Percentiles rank a stretch among this genome's conserved stretches.
phyloP scores from a whole-genome alignment of 2,888 invertebrate genomes.

The Mellilla xanthometata region DNA sequence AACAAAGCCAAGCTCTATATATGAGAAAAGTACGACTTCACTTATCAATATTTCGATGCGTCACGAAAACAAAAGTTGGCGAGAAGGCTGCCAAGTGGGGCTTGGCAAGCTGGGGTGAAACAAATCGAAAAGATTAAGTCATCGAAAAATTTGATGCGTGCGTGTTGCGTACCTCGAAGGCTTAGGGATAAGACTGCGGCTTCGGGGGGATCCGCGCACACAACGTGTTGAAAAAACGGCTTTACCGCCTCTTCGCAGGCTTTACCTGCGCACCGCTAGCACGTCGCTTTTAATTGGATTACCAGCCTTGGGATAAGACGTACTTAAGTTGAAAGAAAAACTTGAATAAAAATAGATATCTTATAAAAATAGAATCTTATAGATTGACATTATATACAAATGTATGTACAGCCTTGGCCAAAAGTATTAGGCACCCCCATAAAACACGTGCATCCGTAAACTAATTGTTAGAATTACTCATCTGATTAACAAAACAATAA shows the following conservation, averaged over 20 bases:
- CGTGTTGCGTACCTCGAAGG: conserved; percentile 46
- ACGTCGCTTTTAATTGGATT: conserved; percentile 29
- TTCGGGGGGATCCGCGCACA: conserved; percentile 23
- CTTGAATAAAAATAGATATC: too few relatives aligned
- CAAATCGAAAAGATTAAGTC: conserved; percentile 55
- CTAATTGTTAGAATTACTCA: too few relatives aligned
- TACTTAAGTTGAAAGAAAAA: too few relatives aligned
- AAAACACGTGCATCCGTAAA: too few relatives aligned
- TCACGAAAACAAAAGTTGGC: conserved; percentile 11
- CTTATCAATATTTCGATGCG: conserved; percentile 12
- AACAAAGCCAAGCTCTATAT: conserved; percentile 4
- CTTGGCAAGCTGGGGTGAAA: conserved; percentile 34
- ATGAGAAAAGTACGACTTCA: conserved; percentile 10
- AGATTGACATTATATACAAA: too few relatives aligned
- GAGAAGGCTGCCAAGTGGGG: conserved; percentile 8
- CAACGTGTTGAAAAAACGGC: conserved; percentile 33
- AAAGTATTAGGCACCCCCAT: too few relatives aligned
- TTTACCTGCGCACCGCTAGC: conserved; percentile 25
- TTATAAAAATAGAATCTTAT: too few relatives aligned
- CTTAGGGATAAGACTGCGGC: conserved; percentile 42
- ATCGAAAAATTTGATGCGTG: conserved; percentile 68
- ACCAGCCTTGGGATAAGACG: background rate
- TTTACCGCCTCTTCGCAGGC: conserved; percentile 23
- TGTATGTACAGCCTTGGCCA: too few relatives aligned
- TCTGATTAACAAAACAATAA: too few relatives aligned